Evolutionary conservation across 2,113 vertebrate species (phyloP).

Genomic region (Tauraco erythrolophus): DNA sequence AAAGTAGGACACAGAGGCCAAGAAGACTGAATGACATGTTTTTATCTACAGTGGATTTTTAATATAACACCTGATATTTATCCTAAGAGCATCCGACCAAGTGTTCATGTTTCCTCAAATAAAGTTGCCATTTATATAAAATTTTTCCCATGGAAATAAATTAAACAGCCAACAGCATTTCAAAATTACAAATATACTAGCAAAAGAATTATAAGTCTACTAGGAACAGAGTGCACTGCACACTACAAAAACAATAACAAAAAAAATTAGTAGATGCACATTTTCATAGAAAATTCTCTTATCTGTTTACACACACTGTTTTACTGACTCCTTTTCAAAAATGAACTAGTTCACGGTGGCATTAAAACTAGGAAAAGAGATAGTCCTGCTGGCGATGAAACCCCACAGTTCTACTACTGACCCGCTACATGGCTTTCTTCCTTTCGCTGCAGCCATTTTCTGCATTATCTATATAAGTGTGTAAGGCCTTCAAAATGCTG

Average conservation of each 20-base stretch:
- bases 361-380: not conserved
- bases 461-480: accelerated
- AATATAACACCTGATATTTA: not conserved
- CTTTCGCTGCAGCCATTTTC: accelerated
- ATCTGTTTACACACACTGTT: not conserved
- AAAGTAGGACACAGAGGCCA: not conserved
- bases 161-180: not conserved
- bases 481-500: not conserved
- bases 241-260: not conserved
- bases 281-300: not conserved
- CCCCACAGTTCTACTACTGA: not conserved
- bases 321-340: not conserved
- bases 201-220: not conserved
- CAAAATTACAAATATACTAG: not conserved
- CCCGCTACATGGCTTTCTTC: not conserved
- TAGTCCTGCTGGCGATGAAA: not conserved
- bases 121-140: not conserved
- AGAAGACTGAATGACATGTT: not conserved
- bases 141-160: not conserved
- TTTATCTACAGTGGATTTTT: not conserved
- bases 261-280: not conserved
- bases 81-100: not conserved
- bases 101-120: not conserved
- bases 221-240: not conserved
- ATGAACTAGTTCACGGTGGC: not conserved